Evolutionary conservation across 1,140 invertebrate species (phyloP), one percentile per base, ranked within the genome.

Genomic region (Drosophila subobscura): DNA sequence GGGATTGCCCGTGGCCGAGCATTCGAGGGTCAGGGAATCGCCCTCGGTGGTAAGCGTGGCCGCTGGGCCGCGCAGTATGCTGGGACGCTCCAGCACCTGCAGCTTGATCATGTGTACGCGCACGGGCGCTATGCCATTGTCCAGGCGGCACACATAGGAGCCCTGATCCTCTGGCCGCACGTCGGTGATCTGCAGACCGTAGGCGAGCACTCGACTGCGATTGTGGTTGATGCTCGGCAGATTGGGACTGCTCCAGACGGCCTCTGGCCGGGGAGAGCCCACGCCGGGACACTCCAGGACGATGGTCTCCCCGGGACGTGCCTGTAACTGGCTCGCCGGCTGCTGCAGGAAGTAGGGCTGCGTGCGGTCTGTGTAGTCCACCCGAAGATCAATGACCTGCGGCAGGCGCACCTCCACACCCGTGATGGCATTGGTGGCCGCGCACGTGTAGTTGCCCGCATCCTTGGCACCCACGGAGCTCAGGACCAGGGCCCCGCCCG

Each of bases 1-100:
- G 0, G 97, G 96, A 46, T 94, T 92, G 0, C 96, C 97, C 2
- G 92, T 92, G 0, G 95, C 94, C 1, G 81, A 90, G 81, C 96
- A 97, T 1, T 93, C 93, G 1, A 97, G 79, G n/a, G 94, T 93
- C 1, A 96, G 77, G 51, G 93, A 91, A 4, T 94, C 94, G 1
- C 94, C 95, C 79, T 96, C 95, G 45, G 94, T 94, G 2, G 95
- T 94, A 0, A 93, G 93, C 1, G 93, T 93, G 8, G 93, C 92
- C 14, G 92, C 93, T 0, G 94, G 94, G 0, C 93, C 92, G 45
- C 92, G 93, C 1, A 93, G 78, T 1, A 97, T 93, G 7, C 90
- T 91, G 0, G 96, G 95, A 12, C 93, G 92, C 76, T 96, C 94
- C 67, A 93, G 90, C 14, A 94, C 93, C 56, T 92, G 89, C 16